These are phyloP conservation scores for Epinotia bilunana DNA, from an alignment of 2,888 invertebrate genomes.

Conservation along the genomic window DNA sequence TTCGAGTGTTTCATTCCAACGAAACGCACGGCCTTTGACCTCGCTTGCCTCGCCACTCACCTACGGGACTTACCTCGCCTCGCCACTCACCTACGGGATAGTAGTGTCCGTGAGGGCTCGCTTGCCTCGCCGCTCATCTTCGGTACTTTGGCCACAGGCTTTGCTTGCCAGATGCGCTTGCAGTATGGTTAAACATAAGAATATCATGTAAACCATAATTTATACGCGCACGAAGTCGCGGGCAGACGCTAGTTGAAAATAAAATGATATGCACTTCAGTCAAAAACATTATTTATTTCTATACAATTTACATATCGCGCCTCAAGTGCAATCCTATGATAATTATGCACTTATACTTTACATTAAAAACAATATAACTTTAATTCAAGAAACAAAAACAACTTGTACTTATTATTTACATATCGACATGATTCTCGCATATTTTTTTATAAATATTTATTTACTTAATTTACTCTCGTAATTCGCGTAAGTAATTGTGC, in stretches of 20 bases:
- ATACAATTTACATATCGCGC: slow-evolving; percentile 77
- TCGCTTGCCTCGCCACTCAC: too few species aligned
- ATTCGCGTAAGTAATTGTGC: slow-evolving; percentile 38
- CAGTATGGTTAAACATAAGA: too few species aligned
- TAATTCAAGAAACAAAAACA: slow-evolving; percentile 51
- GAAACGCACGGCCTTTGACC: too few species aligned
- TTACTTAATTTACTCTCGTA: slow-evolving; percentile 41
- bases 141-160: too few species aligned
- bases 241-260: slow-evolving; percentile 18
- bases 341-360: slow-evolving; percentile 39
- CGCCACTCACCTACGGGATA: too few species aligned
- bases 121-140: too few species aligned
- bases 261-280: slow-evolving; percentile 60
- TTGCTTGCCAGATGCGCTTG: too few species aligned
- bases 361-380: slow-evolving; percentile 42
- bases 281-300: slow-evolving; percentile 79
- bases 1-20: too few species aligned
- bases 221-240: too few species aligned
- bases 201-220: too few species aligned
- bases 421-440: slow-evolving; percentile 57
- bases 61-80: too few species aligned
- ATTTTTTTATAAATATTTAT: slow-evolving; percentile 47
- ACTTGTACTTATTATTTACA: slow-evolving; percentile 64
- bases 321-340: slow-evolving; percentile 56
- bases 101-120: too few species aligned